Percentiles rank a stretch among this genome's conserved stretches.
Conservation (phyloP, 1,140 invertebrate species). For the Trachymyrmex cornetzi region DNA sequence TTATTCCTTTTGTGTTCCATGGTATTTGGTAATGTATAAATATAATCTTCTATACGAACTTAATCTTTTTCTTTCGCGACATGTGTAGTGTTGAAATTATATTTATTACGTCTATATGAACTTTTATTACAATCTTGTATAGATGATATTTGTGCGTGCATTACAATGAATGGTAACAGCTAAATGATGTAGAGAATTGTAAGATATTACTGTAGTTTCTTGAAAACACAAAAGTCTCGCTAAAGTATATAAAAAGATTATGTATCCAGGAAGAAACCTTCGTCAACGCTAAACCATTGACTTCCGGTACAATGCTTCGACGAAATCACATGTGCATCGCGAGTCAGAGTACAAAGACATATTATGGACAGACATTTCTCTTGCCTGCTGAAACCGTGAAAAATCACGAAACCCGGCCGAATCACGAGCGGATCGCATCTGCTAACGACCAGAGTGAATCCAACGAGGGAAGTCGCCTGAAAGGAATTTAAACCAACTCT, state of each 20-base stretch:
- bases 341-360: constrained; percentile 57
- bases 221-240: not conserved
- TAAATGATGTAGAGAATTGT: constrained; percentile 3
- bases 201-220: not conserved
- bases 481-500: constrained; percentile 68
- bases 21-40: too few relatives aligned
- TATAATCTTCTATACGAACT: not conserved
- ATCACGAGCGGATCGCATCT: constrained; percentile 81
- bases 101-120: not conserved
- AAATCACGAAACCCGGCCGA: constrained; percentile 73
- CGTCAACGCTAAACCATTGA: not conserved
- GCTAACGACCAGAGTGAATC: constrained; percentile 75
- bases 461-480: constrained; percentile 44
- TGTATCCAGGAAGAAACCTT: not conserved
- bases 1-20: too few relatives aligned
- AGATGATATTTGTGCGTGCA: too few relatives aligned
- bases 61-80: not conserved
- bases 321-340: constrained; percentile 51
- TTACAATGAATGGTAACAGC: not conserved
- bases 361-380: constrained; percentile 36
- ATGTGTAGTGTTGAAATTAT: not conserved
- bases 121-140: not conserved
- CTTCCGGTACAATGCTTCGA: constrained; percentile 31
- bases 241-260: not conserved
- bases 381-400: constrained; percentile 69